Percentiles rank a stretch among this genome's conserved stretches.
Conservation (phyloP, 2,797 vertebrate species). For the Parauchenoglanis punctatus region DNA sequence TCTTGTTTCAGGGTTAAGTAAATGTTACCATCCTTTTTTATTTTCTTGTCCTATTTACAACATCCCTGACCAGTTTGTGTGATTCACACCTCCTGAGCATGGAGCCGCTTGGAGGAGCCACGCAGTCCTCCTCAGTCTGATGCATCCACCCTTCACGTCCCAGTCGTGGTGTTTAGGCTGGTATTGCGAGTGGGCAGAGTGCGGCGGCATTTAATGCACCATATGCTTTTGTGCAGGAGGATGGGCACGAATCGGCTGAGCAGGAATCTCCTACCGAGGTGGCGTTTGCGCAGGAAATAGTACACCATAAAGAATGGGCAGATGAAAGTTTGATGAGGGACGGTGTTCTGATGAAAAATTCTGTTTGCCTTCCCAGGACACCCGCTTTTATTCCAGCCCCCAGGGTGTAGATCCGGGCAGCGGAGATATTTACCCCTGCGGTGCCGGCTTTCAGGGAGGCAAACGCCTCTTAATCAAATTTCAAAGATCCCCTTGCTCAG, state of each 20-base stretch:
- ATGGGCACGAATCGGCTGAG: conserved; percentile 33
- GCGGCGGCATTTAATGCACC: conserved; percentile 43
- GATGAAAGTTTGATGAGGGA: conserved; percentile 63
- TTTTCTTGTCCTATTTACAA: conserved; percentile 9
- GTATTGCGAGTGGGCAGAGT: conserved; percentile 33
- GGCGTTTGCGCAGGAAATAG: conserved; percentile 50
- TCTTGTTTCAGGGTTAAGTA: neutral
- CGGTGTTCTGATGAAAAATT: conserved; percentile 61
- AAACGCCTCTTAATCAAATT: conserved; percentile 54
- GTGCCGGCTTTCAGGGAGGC: conserved; percentile 45
- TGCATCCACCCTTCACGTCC: neutral
- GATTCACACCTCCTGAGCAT: conserved; percentile 22
- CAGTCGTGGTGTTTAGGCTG: conserved; percentile 5
- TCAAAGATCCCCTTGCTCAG: conserved; percentile 46
- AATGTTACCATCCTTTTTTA: neutral
- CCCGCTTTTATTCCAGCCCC: conserved; percentile 56
- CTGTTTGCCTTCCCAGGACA: conserved; percentile 61
- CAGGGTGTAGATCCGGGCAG: conserved; percentile 57
- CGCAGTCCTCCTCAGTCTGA: conserved; percentile 15
- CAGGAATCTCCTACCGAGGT: conserved; percentile 52
- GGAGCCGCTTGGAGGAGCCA: conserved; percentile 5
- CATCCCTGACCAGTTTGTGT: neutral
- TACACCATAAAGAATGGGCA: conserved; percentile 46
- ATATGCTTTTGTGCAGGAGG: conserved; percentile 40
- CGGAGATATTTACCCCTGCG: conserved; percentile 55